Evolutionary conservation across 2,113 vertebrate species (phyloP).

Genomic region (Typhlomys cinereus): DNA sequence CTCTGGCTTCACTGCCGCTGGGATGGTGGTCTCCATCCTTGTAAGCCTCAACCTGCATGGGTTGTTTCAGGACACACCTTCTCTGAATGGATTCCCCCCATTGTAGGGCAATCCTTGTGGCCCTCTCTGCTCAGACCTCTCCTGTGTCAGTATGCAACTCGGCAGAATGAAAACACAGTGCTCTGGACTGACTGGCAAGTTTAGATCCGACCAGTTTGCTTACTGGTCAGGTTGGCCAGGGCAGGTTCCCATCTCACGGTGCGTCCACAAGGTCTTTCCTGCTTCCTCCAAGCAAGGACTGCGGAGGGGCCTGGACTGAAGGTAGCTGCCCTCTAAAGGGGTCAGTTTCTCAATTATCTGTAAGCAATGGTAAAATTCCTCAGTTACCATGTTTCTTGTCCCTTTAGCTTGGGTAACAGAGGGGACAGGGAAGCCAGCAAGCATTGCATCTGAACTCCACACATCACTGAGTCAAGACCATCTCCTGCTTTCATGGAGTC

Average conservation of each 20-base stretch:
- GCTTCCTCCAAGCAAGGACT: neutral
- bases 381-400: neutral
- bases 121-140: too few species aligned
- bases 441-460: neutral
- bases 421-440: neutral
- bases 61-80: neutral
- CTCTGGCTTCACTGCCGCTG: too few species aligned
- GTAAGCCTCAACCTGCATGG: neutral
- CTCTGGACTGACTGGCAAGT: neutral
- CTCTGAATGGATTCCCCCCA: neutral
- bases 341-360: neutral
- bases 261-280: neutral
- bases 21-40: rapidly evolving
- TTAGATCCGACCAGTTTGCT: neutral
- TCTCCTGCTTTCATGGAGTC: neutral
- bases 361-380: neutral
- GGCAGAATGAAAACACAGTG: neutral
- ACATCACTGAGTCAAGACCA: neutral
- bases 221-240: neutral
- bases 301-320: too few species aligned
- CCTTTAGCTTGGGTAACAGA: neutral
- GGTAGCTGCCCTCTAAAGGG: neutral
- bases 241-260: neutral
- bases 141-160: rapidly evolving
- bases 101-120: neutral